A percentile compares a stretch with the other conserved stretches of the same genome.
phyloP scores from a whole-genome alignment of 2,113 vertebrate species.

The Chloebia gouldiae region DNA sequence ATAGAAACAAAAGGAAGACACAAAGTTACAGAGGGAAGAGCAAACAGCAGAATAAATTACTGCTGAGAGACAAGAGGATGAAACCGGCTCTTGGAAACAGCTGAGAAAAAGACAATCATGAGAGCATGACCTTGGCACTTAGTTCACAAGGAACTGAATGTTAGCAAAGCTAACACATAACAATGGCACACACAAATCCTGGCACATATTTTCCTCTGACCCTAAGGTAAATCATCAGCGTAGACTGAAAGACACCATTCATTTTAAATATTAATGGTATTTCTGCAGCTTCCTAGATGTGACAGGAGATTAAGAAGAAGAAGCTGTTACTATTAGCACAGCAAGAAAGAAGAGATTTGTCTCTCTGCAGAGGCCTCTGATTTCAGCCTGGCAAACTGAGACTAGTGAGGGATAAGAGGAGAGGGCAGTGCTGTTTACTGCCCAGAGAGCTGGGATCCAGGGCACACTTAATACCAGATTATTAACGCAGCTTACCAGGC shows the following conservation, averaged over 20 bases:
- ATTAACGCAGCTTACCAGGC: conserved; percentile 58
- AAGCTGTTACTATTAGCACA: not conserved
- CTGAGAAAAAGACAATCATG: not conserved
- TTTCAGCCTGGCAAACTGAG: not conserved
- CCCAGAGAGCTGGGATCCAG: not conserved
- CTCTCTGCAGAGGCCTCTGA: not conserved
- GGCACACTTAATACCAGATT: conserved; percentile 69
- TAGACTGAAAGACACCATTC: not conserved
- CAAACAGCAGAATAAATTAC: not conserved
- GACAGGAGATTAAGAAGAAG: not conserved
- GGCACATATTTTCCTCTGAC: not conserved
- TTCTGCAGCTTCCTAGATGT: not conserved
- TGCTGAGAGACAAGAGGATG: not conserved
- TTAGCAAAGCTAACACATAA: not conserved
- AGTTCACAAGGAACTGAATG: not conserved
- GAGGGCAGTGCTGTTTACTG: conserved; percentile 28
- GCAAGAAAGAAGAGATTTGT: conserved; percentile 1
- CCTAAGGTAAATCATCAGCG: not conserved
- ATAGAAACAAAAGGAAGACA: not conserved
- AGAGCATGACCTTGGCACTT: not conserved
- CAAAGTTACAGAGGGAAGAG: not conserved
- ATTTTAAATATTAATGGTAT: not conserved
- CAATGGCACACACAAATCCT: not conserved
- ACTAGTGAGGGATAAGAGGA: not conserved
- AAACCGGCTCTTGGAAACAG: not conserved